Evolutionary conservation across 1,140 invertebrate genomes (phyloP).

Genomic region (Drosophila bocqueti): DNA sequence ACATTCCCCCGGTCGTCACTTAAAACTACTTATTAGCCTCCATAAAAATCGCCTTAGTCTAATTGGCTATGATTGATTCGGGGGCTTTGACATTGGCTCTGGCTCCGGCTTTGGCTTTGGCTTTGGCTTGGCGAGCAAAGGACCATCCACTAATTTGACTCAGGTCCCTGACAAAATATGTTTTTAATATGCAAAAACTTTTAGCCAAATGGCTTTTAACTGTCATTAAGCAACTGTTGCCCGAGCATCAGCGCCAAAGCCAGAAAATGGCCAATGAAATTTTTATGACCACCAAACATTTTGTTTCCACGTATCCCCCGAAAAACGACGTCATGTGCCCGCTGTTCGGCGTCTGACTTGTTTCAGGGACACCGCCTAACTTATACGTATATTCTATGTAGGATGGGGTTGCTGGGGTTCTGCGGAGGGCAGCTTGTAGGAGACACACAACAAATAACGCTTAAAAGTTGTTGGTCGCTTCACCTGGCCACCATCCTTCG

Average conservation of each 20-base stretch:
- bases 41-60: slow-evolving; percentile 80
- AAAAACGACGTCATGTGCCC: slow-evolving; percentile 52
- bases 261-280: slow-evolving; percentile 78
- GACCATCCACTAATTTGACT: slow-evolving; percentile 59
- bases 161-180: slow-evolving; percentile 62
- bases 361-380: slow-evolving; percentile 40
- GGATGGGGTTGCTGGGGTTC: slow-evolving; percentile 1
- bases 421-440: slow-evolving; percentile 7
- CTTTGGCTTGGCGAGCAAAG: slow-evolving; percentile 23
- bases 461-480: slow-evolving; percentile 53
- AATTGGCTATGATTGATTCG: slow-evolving; percentile 79
- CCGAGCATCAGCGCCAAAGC: slow-evolving; percentile 33
- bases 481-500: slow-evolving; percentile 40
- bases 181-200: slow-evolving; percentile 82
- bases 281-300: slow-evolving; percentile 68
- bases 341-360: slow-evolving; percentile 43
- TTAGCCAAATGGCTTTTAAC: slow-evolving; percentile 80
- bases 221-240: slow-evolving; percentile 81
- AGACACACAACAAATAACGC: slow-evolving; percentile 52
- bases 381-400: background rate
- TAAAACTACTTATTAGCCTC: slow-evolving; percentile 69
- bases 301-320: slow-evolving; percentile 54
- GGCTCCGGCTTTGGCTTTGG: background rate
- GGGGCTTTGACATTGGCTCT: slow-evolving; percentile 35
- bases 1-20: slow-evolving; percentile 53